Conservation (phyloP, 2,113 vertebrate species). For the Trichomycterus rosablanca region DNA sequence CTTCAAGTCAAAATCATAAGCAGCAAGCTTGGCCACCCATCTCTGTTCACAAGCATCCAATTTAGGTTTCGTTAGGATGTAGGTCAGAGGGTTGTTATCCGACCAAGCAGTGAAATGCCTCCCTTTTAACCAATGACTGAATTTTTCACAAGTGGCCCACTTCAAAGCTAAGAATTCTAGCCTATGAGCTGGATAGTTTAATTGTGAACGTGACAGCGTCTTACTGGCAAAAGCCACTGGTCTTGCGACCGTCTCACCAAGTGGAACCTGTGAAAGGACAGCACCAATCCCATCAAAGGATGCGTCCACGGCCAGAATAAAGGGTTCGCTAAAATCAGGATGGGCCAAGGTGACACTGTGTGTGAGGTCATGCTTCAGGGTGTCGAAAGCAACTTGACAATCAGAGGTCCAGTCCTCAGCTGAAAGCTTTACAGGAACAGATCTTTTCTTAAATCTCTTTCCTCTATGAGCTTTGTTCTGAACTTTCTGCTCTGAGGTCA, state of each 20-base stretch:
- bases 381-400: neutral
- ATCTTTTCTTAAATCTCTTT: no score
- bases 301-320: constrained; percentile 1
- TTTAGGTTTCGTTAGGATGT: constrained; percentile 26
- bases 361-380: neutral
- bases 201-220: constrained; percentile 4
- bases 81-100: constrained; percentile 17
- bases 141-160: constrained; percentile 34
- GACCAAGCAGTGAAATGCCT: constrained; percentile 15
- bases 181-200: constrained; percentile 10
- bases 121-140: constrained; percentile 34
- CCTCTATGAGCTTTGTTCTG: neutral
- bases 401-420: neutral
- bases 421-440: neutral
- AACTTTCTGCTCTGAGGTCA: neutral
- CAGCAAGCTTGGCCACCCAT: constrained; percentile 32
- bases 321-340: constrained; percentile 15
- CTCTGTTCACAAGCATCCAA: constrained; percentile 28
- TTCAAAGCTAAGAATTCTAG: constrained; percentile 29
- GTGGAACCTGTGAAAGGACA: constrained; percentile 22
- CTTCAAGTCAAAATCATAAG: constrained; percentile 27
- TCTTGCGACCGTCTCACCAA: neutral
- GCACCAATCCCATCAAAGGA: constrained; percentile 25
- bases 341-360: constrained; percentile 7
- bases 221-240: constrained; percentile 31